Percentiles rank a stretch among this genome's conserved stretches.
These are phyloP conservation scores for Serilophus lunatus DNA, from an alignment of 2,113 vertebrate genomes.

Conservation along the genomic window DNA sequence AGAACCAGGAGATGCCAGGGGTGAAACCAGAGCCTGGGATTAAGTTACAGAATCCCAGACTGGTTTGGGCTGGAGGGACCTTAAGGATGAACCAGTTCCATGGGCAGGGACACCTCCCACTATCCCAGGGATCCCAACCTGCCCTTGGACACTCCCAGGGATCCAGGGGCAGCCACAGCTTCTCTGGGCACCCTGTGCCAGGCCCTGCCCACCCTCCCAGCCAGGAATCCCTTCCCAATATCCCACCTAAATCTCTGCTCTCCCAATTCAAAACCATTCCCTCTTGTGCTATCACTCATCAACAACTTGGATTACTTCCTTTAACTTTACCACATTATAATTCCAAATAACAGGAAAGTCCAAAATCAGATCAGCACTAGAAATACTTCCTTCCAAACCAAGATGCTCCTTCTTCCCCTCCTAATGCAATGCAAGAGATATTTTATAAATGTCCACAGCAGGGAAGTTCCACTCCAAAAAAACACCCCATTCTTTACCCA, in stretches of 20 bases:
- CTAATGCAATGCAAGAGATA: background rate
- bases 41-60: background rate
- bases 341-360: background rate
- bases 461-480: constrained; percentile 12
- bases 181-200: background rate
- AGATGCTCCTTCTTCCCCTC: background rate
- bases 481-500: background rate
- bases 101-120: background rate
- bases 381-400: constrained; percentile 14
- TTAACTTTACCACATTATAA: background rate
- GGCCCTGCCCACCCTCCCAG: background rate
- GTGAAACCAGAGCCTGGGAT: background rate
- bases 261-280: background rate
- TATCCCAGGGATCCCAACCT: background rate
- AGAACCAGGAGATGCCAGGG: background rate
- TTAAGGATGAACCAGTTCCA: rapidly evolving
- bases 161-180: background rate
- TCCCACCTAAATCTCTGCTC: background rate
- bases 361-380: background rate
- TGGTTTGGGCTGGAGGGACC: background rate
- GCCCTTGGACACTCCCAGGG: background rate
- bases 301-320: background rate
- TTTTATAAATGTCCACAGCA: background rate
- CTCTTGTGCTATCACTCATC: background rate
- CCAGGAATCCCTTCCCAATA: background rate